Base-by-base conservation (phyloP, 1,140 invertebrate genomes). In the Lasioglossum albipes region DNA sequence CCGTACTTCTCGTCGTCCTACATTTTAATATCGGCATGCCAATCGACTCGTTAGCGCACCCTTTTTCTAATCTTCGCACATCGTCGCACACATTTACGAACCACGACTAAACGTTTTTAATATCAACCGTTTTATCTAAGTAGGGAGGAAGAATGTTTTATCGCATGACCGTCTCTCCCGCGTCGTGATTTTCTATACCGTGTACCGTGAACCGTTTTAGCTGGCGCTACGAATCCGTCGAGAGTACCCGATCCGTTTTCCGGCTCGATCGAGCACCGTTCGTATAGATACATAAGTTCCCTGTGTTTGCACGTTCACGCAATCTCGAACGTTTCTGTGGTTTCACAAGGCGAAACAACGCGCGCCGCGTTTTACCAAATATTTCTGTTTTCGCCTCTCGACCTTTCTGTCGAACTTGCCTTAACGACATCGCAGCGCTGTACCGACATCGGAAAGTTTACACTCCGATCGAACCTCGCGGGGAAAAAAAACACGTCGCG, bases 1-100 rank as follows among this genome's bases (percentile, higher is more conserved):
- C 74, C 64, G 20, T 70, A 59, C 61, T 18, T 65, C 75, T 83
- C 20, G 64, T 85, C 78, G 61, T 72, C 79, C 75, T 82, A 75
- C 61, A 62, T 82, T 65, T 59, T 27, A 20, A 65, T 75, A 62
- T 71, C 59, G 68, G 31, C 84, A 72, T 64, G 31, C 52, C 67
- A 73, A 69, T 67, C 16, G 80, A 83, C 72, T 78, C 54, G 65
- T 72, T 81, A 76, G 83, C 61, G 78, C 82, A 85, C 73, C 52
- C 66, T 76, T 85, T 85, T 85, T 85, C 76, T 72, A 86, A 86
- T 82, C 76, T 57, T 79, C 65, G 81, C 80, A 70, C 79, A 52
- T 57, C 49, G 69, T 68, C 42, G 79, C 42, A 85, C 64, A 54
- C 52, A 54, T 76, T 79, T 73, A 83, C 65, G 64, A 79, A 70